Base-by-base conservation (phyloP, 2,797 vertebrate genomes). In the Xyrichtys novacula region DNA sequence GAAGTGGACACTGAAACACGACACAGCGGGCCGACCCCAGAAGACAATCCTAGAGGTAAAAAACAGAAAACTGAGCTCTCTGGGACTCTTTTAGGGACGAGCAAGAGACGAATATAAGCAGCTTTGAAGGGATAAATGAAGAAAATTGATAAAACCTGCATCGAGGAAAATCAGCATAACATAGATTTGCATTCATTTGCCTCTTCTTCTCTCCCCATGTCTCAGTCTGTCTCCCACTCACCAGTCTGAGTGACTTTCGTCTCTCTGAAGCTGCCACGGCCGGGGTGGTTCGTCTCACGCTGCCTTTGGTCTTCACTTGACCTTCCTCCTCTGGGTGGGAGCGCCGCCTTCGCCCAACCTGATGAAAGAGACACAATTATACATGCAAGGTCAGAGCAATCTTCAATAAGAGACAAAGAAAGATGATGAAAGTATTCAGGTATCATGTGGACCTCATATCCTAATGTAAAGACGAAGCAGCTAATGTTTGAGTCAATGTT, bases 1-100 rank as follows among this genome's bases (percentile, higher is more conserved):
- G 93, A 31, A 98, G 94, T 0, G 96, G 95, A 81, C 97, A 98
- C 63, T 93, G 95, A 81, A 96, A 94, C 8, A 94, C 74, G n/a
- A 94, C 48, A 16, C 97, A 98, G 34, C 83, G 94, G 0, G 96
- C 96, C 0, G 96, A 96, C 38, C 94, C 95, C 59, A 91, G 70
- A 20, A 92, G 91, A 7, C 97, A 98, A 79, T 98, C 96, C 97
- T 98, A 81, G 9, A 58, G 62, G 57, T 49, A 61, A 8, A 48
- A 46, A 53, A 60, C n/a, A 14, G 2, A 4, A 17, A 71, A 26
- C 25, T 67, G 29, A 76, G 32, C 11, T 19, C 7, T 67, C 17
- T 15, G 15, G 17, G 19, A 2, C 14, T 4, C 3, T 22, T 20
- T 47, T 8, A 49, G 12, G 39, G 9, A 31, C 29, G 7, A 62